Percentiles rank a stretch among this genome's conserved stretches.
phyloP scores from a whole-genome alignment of 2,113 vertebrate genomes.

The Leptocoma aspasia region DNA sequence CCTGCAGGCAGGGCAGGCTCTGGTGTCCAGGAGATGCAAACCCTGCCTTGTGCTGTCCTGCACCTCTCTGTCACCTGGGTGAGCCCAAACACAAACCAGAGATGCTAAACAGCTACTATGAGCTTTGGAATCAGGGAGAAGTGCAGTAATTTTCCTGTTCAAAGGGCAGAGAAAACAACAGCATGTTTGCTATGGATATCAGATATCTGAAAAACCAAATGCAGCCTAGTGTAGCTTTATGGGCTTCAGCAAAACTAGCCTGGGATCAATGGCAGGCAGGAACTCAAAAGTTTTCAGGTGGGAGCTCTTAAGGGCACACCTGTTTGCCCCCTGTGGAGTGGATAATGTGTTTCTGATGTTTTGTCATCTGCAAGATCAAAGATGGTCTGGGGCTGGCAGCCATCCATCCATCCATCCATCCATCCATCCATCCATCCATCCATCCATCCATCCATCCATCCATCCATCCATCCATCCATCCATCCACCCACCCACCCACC shows the following conservation, averaged over 20 bases:
- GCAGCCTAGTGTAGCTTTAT: not conserved
- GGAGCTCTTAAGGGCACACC: not conserved
- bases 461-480: not conserved
- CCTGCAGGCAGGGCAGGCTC: not conserved
- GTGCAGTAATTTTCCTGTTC: not conserved
- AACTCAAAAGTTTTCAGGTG: not conserved
- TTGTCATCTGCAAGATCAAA: not conserved
- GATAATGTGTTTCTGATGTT: not conserved
- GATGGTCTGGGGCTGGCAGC: not conserved
- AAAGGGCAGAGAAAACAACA: not conserved
- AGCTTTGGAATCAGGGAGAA: not conserved
- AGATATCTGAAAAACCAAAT: not conserved
- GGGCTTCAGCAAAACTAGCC: not conserved
- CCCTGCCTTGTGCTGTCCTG: not conserved
- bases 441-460: not conserved
- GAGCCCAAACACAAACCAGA: not conserved
- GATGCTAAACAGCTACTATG: not conserved
- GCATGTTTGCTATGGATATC: not conserved
- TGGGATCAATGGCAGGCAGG: not conserved
- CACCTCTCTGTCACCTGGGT: not conserved
- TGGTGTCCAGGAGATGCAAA: not conserved
- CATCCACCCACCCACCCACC: not conserved
- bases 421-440: not conserved
- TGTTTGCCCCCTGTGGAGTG: not conserved
- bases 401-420: not conserved